A percentile compares a stretch with the other conserved stretches of the same genome.
Conservation (phyloP, 2,113 vertebrate species). For the Catagonus wagneri region DNA sequence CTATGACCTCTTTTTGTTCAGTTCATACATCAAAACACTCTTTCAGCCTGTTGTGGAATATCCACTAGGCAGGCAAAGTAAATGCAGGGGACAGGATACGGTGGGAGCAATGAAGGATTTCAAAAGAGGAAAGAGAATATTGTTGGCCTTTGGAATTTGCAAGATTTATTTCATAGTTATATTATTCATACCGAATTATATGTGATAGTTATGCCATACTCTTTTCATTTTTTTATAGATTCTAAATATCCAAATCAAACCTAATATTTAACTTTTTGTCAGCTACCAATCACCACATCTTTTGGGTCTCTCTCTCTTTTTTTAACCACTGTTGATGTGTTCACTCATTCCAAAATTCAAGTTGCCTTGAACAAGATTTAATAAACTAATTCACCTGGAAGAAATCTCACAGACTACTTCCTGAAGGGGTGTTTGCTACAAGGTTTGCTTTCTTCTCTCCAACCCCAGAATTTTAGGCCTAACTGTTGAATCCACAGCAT, state of each 20-base stretch:
- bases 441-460: background rate
- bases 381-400: background rate
- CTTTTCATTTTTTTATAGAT: background rate
- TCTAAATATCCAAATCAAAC: background rate
- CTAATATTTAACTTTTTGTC: background rate
- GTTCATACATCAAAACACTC: background rate
- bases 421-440: rapidly evolving
- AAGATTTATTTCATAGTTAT: background rate
- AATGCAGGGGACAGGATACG: background rate
- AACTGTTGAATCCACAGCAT: background rate
- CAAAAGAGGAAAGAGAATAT: background rate
- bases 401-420: background rate
- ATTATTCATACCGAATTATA: background rate
- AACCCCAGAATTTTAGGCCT: background rate
- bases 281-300: background rate
- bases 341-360: background rate
- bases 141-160: background rate
- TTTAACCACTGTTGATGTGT: background rate
- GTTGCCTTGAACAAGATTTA: background rate
- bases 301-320: background rate
- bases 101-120: background rate
- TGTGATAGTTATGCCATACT: background rate
- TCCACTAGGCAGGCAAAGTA: background rate
- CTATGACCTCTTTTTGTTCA: background rate
- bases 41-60: background rate